Evolutionary conservation across 2,113 vertebrate genomes (phyloP).

Genomic region (Oreochromis niloticus): DNA sequence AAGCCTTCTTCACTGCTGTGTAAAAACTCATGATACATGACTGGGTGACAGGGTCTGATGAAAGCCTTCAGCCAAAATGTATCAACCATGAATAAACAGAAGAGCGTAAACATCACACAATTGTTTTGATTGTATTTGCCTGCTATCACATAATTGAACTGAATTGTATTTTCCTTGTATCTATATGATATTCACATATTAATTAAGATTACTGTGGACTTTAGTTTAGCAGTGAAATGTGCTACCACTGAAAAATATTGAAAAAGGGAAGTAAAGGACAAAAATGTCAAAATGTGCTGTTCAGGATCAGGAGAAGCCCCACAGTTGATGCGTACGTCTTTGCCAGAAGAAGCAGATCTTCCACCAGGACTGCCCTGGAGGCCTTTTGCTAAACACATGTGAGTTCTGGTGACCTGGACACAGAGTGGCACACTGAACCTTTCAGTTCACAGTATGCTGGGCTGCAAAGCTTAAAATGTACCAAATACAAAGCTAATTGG

Average conservation of each 20-base stretch:
- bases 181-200: neutral
- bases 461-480: neutral
- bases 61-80: neutral
- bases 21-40: neutral
- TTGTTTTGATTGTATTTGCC: neutral
- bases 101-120: neutral
- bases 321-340: neutral
- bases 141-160: neutral
- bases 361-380: neutral
- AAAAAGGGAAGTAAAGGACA: neutral
- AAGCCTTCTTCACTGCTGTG: neutral
- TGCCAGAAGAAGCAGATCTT: neutral
- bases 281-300: neutral
- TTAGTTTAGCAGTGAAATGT: neutral
- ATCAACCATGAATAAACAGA: neutral
- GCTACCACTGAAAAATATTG: neutral
- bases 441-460: neutral
- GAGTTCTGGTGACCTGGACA: neutral
- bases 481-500: slow-evolving; percentile 6
- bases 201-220: neutral
- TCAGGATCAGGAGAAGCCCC: neutral
- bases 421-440: neutral
- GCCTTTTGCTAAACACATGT: neutral
- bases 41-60: neutral
- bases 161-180: neutral